Percentiles rank a stretch among this genome's conserved stretches.
phyloP scores from a whole-genome alignment of 2,797 vertebrate genomes.

The Siniperca obscura region DNA sequence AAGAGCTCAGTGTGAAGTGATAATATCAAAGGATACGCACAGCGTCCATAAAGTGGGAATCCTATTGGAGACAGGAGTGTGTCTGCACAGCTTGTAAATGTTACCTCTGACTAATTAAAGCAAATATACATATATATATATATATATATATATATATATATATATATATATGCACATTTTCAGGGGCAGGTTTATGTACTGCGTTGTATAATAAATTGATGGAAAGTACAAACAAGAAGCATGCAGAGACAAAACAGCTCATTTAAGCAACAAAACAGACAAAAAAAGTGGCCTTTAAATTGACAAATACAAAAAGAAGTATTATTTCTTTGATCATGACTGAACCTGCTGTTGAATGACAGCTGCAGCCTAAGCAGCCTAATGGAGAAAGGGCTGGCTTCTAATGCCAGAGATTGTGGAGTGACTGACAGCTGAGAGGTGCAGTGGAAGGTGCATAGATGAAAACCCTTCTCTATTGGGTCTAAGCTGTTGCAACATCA shows the following conservation, averaged over 20 bases:
- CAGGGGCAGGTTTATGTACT: neutral
- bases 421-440: conserved; percentile 48
- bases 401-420: conserved; percentile 30
- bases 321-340: neutral
- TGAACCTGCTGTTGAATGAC: conserved; percentile 21
- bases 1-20: neutral
- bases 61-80: neutral
- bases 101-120: neutral
- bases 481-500: conserved; percentile 27
- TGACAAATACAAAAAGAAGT: neutral
- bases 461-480: conserved; percentile 21
- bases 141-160: no score
- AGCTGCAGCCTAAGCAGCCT: conserved; percentile 24
- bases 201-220: neutral
- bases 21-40: neutral
- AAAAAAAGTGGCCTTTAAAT: neutral
- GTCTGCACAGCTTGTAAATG: neutral
- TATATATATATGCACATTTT: neutral
- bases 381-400: conserved; percentile 29
- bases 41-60: neutral
- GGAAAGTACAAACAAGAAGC: neutral
- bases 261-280: neutral
- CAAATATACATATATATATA: neutral
- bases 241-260: neutral
- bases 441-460: conserved; percentile 17